A percentile compares a stretch with the other conserved stretches of the same genome.
phyloP scores from a whole-genome alignment of 1,140 invertebrate species.

The Sycophaga agraensis region DNA sequence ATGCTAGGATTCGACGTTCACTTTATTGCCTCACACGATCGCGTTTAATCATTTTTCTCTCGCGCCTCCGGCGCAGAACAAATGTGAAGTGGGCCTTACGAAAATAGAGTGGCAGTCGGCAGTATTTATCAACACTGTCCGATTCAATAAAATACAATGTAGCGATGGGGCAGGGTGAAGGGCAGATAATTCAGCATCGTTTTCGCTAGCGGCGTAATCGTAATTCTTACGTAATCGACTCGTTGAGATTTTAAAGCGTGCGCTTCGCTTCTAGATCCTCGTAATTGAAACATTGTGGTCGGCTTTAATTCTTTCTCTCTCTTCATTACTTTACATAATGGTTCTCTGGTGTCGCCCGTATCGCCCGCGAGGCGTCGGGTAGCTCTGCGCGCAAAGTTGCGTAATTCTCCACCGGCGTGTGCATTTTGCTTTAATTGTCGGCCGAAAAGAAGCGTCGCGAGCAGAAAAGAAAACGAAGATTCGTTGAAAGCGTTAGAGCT shows the following conservation, averaged over 20 bases:
- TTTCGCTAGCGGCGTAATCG: neutral
- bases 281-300: neutral
- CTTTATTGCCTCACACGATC: no score
- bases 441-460: no score
- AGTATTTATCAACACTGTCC: no score
- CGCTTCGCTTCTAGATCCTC: neutral
- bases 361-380: neutral
- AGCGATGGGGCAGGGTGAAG: neutral
- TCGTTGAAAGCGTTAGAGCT: no score
- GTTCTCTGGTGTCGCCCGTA: neutral
- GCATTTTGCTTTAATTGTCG: constrained; percentile 13
- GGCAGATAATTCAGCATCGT: neutral
- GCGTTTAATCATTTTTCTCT: no score
- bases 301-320: neutral
- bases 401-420: neutral
- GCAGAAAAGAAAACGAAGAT: no score
- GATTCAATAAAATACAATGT: constrained; percentile 12
- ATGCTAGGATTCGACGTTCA: no score
- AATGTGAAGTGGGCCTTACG: no score
- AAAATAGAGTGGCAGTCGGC: no score
- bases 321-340: neutral
- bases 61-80: no score
- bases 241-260: neutral
- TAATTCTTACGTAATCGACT: neutral
- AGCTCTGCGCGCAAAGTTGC: neutral